Conservation (phyloP, 2,888 invertebrate species). For the Noctua janthe region DNA sequence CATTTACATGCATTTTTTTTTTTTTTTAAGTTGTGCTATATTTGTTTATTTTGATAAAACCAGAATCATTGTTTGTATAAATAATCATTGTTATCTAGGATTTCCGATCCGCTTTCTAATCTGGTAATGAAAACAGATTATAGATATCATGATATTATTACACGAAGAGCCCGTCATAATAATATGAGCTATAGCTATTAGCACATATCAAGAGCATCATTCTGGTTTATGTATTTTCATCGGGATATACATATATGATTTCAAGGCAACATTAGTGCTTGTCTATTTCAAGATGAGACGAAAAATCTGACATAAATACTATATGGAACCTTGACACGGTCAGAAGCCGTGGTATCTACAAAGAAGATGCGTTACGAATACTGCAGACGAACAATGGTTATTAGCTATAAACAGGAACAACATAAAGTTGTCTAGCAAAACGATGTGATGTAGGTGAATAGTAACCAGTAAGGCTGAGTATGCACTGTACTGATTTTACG, state of each 20-base stretch:
- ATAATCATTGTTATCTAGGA: neutral
- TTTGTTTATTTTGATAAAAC: neutral
- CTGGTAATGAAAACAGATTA: neutral
- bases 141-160: neutral
- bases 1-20: no score
- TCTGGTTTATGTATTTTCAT: constrained; percentile 9
- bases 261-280: constrained; percentile 8
- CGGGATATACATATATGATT: constrained; percentile 7
- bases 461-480: neutral
- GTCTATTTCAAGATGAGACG: neutral
- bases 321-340: neutral
- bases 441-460: neutral
- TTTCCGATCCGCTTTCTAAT: neutral
- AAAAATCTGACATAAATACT: neutral
- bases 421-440: neutral
- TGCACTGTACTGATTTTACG: neutral
- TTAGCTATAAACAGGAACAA: neutral
- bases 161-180: neutral
- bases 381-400: neutral
- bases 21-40: neutral
- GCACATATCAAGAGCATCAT: constrained; percentile 1
- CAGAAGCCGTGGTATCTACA: neutral
- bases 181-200: neutral
- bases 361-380: neutral
- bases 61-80: neutral